Percentiles rank a stretch among this genome's conserved stretches.
Evolutionary conservation across 2,113 vertebrate species (phyloP).

Genomic region (Datnioides undecimradiatus): DNA sequence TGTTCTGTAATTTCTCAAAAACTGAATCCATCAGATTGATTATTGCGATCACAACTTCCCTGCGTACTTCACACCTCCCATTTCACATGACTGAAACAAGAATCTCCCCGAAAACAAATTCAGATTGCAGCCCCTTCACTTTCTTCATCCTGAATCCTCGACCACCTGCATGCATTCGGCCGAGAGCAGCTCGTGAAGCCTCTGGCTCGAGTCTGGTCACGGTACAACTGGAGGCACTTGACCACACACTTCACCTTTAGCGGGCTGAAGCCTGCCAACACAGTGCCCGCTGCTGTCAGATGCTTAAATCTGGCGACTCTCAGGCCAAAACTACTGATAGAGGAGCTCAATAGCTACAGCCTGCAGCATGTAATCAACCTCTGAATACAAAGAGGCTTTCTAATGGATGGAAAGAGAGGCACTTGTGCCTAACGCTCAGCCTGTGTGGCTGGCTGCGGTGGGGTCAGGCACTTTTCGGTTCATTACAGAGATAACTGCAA

Average conservation of each 20-base stretch:
- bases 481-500: constrained; percentile 19
- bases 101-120: not conserved
- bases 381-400: constrained; percentile 37
- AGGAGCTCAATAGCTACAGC: constrained; percentile 10
- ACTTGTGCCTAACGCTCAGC: not conserved
- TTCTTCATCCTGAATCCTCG: not conserved
- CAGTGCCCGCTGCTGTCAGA: not conserved
- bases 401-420: constrained; percentile 21
- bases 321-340: not conserved
- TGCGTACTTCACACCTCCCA: not conserved
- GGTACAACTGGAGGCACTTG: constrained; percentile 1
- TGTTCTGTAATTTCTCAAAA: not conserved
- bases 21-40: not conserved
- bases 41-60: not conserved
- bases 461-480: constrained; percentile 2
- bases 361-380: constrained; percentile 33
- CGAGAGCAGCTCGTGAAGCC: not conserved
- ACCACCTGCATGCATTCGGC: not conserved
- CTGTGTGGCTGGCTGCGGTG: not conserved
- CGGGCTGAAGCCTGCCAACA: constrained; percentile 5
- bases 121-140: not conserved
- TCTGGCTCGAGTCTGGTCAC: not conserved
- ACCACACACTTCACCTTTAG: constrained; percentile 43
- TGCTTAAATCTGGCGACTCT: constrained; percentile 3
- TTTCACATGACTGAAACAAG: not conserved